A percentile compares a stretch with the other conserved stretches of the same genome.
phyloP scores from a whole-genome alignment of 2,113 vertebrate species.

The Nyctibius bracteatus region DNA sequence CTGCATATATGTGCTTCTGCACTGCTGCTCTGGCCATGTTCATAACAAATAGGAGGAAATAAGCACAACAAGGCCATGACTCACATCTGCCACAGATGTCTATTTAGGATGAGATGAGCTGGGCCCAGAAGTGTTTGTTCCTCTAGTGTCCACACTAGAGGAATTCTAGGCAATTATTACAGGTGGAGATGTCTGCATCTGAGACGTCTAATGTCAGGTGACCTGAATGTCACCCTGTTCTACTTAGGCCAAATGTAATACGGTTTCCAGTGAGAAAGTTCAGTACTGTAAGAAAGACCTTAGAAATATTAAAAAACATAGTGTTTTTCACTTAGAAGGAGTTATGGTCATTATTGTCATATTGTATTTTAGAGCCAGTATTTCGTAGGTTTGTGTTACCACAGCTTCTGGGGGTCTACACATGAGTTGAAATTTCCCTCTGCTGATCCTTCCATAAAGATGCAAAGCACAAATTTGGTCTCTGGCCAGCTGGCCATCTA shows the following conservation, averaged over 20 bases:
- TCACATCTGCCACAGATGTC: neutral
- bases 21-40: rapidly evolving
- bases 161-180: neutral
- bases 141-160: neutral
- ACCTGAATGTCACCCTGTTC: neutral
- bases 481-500: neutral
- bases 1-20: neutral
- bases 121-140: neutral
- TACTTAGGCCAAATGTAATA: neutral
- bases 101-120: neutral
- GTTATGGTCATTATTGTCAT: neutral
- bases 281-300: neutral
- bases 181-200: neutral
- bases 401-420: neutral
- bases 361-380: neutral
- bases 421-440: neutral
- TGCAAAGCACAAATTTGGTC: neutral
- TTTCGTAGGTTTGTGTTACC: neutral
- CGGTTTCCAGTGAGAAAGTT: neutral
- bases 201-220: neutral
- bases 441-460: neutral
- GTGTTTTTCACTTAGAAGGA: neutral
- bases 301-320: neutral
- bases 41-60: neutral
- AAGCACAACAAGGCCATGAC: neutral